Conservation (phyloP, 2,113 vertebrate genomes). For the Neotragus pygmaeus region DNA sequence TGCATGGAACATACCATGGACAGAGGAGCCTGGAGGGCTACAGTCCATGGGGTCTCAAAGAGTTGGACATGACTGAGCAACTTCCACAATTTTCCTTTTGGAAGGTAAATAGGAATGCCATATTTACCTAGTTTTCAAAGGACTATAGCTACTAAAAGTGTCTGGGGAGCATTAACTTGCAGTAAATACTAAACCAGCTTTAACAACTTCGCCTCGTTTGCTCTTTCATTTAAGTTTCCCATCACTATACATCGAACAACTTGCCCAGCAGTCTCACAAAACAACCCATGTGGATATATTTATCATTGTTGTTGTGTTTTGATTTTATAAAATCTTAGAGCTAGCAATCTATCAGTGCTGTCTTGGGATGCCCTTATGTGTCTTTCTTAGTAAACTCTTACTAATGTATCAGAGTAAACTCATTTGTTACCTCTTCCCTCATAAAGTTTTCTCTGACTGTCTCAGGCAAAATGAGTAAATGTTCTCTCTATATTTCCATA, state of each 20-base stretch:
- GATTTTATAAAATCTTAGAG: background rate
- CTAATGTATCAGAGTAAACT: background rate
- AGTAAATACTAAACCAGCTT: background rate
- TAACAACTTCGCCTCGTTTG: background rate
- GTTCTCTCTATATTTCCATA: background rate
- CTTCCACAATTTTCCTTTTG: background rate
- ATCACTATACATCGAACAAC: background rate
- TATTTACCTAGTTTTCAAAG: background rate
- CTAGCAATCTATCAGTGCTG: background rate
- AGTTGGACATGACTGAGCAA: background rate
- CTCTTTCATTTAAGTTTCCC: background rate
- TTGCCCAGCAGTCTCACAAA: background rate
- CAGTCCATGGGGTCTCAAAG: background rate
- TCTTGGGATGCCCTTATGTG: background rate
- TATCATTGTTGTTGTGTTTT: background rate
- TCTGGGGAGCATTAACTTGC: background rate
- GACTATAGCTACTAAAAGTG: background rate
- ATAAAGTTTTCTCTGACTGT: background rate
- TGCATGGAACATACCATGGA: background rate
- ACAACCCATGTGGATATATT: background rate
- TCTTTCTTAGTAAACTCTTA: constrained; percentile 8
- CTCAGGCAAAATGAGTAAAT: background rate
- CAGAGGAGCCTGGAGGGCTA: background rate
- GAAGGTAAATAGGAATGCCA: background rate
- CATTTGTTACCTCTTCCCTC: background rate